Evolutionary conservation across 30 jellyfish, hydroid and myxozoan genomes (phyloP), one percentile per base, ranked within the genome.

Genomic region (Haliclystus octoradiatus): DNA sequence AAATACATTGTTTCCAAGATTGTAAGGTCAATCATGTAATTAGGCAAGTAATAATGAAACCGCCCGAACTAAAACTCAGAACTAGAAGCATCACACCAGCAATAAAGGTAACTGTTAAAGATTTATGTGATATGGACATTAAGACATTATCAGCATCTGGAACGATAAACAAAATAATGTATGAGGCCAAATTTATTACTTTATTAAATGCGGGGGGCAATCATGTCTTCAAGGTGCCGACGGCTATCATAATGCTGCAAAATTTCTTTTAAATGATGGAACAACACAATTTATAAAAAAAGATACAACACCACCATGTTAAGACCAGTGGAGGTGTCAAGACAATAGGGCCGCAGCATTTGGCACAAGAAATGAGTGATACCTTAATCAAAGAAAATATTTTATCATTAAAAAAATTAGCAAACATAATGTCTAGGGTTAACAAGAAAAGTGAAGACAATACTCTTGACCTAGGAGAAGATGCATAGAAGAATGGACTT

Each of bases 51-150:
- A 32, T 65, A 32, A 65, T 29, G 75, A 65, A 65, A 65, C 65
- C 32, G 13, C 75, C 28, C 28, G 75, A 65, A 32, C 65, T 65
- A 0, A 65, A 65, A 31, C 66, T 65, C 23, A 65, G 65, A 15
- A 65, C 75, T 2, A 28, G 75, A 27, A 26, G 75, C 75, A 65
- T 65, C 32, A 65, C 29, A 13, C 75, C 75, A 31, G 75, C 75
- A 22, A 0, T 65, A 65, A 15, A 25, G 19, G 28, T 27, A 65
- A 26, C 65, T n/a, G 66, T 23, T n/a, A n/a, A n/a, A n/a, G n/a
- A n/a, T n/a, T n/a, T n/a, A n/a, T n/a, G n/a, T n/a, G n/a, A n/a
- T n/a, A n/a, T n/a, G n/a, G n/a, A n/a, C n/a, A n/a, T n/a, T n/a
- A n/a, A n/a, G n/a, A n/a, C n/a, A n/a, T n/a, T 65, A 26, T 65